Percentiles rank a stretch among this genome's conserved stretches.
Evolutionary conservation across 2,113 vertebrate species (phyloP).

Genomic region (Sinocyclocheilus anophthalmus): DNA sequence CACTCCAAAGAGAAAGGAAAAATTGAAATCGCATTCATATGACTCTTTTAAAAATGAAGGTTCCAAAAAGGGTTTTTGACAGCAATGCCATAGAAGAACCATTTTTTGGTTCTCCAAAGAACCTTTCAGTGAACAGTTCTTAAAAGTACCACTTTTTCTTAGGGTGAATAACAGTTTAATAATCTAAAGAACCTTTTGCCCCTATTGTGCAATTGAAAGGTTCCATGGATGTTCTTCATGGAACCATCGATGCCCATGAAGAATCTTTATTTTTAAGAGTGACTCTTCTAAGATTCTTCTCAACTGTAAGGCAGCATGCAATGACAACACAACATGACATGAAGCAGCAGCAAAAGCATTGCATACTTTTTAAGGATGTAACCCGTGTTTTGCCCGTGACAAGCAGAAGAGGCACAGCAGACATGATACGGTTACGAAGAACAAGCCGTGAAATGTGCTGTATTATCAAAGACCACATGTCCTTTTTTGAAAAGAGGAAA

Average conservation of each 20-base stretch:
- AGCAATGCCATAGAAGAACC: background rate
- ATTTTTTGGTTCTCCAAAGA: background rate
- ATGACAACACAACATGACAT: background rate
- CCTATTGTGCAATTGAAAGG: background rate
- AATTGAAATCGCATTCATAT: too few species aligned
- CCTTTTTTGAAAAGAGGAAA: background rate
- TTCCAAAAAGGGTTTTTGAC: too few species aligned
- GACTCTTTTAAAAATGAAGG: too few species aligned
- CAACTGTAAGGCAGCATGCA: background rate
- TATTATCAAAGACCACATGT: slow-evolving; percentile 11
- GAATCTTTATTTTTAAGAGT: background rate
- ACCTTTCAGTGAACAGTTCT: background rate
- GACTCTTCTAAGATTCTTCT: background rate
- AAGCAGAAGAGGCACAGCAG: slow-evolving; percentile 2
- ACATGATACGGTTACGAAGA: background rate
- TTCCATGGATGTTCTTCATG: background rate
- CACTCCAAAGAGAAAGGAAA: too few species aligned
- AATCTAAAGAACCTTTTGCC: background rate
- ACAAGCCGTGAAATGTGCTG: slow-evolving; percentile 9
- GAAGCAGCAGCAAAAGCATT: background rate
- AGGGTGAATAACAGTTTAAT: background rate
- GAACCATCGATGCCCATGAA: background rate
- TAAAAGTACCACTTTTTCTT: background rate
- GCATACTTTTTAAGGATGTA: background rate
- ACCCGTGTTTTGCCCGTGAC: slow-evolving; percentile 1